Evolutionary conservation across 2,113 vertebrate genomes (phyloP).

Genomic region (Catharus bicknelli): DNA sequence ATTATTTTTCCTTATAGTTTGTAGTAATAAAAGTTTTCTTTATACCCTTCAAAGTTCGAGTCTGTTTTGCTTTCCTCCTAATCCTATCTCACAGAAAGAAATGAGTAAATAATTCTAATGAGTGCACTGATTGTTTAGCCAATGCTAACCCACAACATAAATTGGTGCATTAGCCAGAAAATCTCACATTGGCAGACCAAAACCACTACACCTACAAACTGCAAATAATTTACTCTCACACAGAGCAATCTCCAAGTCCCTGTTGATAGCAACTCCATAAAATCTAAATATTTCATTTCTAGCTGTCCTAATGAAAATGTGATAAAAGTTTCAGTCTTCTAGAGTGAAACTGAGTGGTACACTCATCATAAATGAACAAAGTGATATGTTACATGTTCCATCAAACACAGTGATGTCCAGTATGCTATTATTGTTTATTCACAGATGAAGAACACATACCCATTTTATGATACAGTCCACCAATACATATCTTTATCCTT

Average conservation of each 20-base stretch:
- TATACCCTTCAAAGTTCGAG: too few relatives aligned
- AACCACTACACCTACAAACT: background rate
- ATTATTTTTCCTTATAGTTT: too few relatives aligned
- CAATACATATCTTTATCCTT: background rate
- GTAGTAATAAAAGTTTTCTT: too few relatives aligned
- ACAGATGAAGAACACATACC: fast-evolving
- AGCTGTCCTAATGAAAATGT: background rate
- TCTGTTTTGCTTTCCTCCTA: too few relatives aligned
- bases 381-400: fast-evolving
- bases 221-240: background rate
- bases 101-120: too few relatives aligned
- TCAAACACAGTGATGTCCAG: background rate
- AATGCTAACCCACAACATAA: too few relatives aligned
- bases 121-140: too few relatives aligned
- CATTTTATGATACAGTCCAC: background rate
- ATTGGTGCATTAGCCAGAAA: too few relatives aligned
- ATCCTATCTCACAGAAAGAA: too few relatives aligned
- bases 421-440: background rate
- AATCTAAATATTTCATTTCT: background rate
- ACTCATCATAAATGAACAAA: background rate
- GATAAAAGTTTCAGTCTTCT: background rate
- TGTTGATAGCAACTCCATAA: background rate
- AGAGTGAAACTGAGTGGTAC: background rate
- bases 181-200: too few relatives aligned
- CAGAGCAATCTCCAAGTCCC: background rate